Conservation (phyloP, 1,140 invertebrate genomes). For the Temnothorax longispinosus region DNA sequence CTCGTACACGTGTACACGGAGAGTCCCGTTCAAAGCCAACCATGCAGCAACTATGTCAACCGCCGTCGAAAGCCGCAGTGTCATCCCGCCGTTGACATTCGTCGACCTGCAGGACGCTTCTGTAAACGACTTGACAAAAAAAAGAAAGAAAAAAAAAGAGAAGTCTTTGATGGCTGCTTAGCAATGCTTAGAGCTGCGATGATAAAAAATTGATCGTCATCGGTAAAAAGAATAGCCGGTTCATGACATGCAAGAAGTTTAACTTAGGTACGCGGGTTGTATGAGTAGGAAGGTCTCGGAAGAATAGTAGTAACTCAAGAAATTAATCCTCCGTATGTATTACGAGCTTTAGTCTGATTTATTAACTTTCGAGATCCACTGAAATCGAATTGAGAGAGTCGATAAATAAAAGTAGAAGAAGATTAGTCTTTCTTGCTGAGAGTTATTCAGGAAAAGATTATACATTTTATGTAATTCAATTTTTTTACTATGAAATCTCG, state of each 20-base stretch:
- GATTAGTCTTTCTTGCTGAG: conserved; percentile 1
- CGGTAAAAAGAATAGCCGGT: conserved; percentile 38
- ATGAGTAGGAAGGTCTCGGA: not conserved
- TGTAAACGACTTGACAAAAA: conserved; percentile 60
- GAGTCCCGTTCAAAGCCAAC: conserved; percentile 55
- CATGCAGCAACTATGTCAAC: conserved; percentile 63
- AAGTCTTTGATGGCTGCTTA: conserved; percentile 24
- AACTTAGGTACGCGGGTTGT: not conserved
- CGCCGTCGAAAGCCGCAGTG: conserved; percentile 60
- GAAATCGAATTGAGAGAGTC: not conserved
- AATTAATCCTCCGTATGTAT: conserved; percentile 13
- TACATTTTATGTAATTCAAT: not conserved
- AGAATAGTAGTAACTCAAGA: conserved; percentile 36
- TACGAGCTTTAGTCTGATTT: conserved; percentile 10
- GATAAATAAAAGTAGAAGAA: not conserved
- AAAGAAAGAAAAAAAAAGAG: not conserved
- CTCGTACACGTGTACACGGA: conserved; percentile 53
- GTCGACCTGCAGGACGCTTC: conserved; percentile 56
- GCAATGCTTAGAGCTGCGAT: conserved; percentile 6
- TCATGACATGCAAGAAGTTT: conserved; percentile 60
- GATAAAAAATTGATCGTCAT: conserved; percentile 63
- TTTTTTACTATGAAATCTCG: no score
- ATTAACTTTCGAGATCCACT: conserved; percentile 29
- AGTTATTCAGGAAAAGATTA: not conserved
- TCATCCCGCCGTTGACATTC: conserved; percentile 67